A percentile compares a stretch with the other conserved stretches of the same genome.
Evolutionary conservation across 2,113 vertebrate species (phyloP).

Genomic region (Dolichotis patagonum): DNA sequence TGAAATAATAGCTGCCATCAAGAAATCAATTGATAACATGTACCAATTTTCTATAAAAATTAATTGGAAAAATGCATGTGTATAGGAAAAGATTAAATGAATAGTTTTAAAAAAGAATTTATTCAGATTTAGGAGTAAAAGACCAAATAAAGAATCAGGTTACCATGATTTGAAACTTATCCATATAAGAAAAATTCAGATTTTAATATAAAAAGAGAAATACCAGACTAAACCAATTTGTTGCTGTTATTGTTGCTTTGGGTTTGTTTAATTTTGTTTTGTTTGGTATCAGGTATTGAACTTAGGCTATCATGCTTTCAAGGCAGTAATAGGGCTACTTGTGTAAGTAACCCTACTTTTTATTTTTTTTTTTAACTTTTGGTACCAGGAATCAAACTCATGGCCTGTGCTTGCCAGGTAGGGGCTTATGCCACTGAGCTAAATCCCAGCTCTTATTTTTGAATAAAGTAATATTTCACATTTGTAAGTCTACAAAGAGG

Average conservation of each 20-base stretch:
- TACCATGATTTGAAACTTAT: not conserved
- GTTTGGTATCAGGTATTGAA: no score
- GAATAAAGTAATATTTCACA: not conserved
- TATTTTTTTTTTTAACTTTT: no score
- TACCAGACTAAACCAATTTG: not conserved
- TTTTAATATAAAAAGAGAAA: not conserved
- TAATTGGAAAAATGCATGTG: not conserved
- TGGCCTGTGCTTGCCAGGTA: no score
- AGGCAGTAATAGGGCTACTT: no score
- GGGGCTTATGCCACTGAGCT: no score
- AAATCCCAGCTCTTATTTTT: not conserved
- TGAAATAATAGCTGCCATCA: no score
- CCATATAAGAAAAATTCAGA: not conserved
- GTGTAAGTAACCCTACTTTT: no score
- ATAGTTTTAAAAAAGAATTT: not conserved
- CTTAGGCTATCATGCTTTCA: no score
- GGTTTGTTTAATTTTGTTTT: no score
- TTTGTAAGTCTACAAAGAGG: not conserved
- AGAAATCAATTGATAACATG: no score
- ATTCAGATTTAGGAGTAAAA: not conserved
- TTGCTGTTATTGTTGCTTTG: no score
- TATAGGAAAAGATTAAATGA: not conserved
- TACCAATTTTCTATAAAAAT: not conserved
- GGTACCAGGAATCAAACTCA: no score
- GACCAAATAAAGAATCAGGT: not conserved